Evolutionary conservation across 2,888 invertebrate genomes (phyloP).

Genomic region (Chloromyia formosa): DNA sequence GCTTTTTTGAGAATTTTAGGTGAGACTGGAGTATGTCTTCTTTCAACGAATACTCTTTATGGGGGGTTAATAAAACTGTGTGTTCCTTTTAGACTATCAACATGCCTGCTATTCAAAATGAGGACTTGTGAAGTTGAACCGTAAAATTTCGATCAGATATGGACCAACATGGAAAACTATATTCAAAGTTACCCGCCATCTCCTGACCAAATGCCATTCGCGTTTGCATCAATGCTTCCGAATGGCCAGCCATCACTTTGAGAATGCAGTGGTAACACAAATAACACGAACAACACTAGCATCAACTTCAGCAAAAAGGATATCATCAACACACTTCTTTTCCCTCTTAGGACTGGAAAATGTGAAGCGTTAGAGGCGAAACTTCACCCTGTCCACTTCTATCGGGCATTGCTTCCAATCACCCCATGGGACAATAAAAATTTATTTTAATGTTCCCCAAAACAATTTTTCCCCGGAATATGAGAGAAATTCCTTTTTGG

Average conservation of each 20-base stretch:
- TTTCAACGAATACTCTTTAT: too few species aligned
- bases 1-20: not conserved
- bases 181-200: not conserved
- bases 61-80: too few species aligned
- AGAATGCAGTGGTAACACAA: conserved; percentile 6
- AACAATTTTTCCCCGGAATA: conserved; percentile 50
- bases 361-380: conserved; percentile 27
- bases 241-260: conserved; percentile 21
- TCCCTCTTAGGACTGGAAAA: not conserved
- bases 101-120: too few species aligned
- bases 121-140: too few species aligned
- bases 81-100: too few species aligned
- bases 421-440: conserved; percentile 46
- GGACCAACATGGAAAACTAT: too few species aligned
- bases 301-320: conserved; percentile 37
- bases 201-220: not conserved
- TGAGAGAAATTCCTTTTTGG: conserved; percentile 39
- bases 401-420: conserved; percentile 39
- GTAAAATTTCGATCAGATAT: too few species aligned
- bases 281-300: conserved; percentile 13
- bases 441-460: conserved; percentile 49
- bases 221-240: conserved; percentile 3
- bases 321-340: conserved; percentile 36
- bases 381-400: conserved; percentile 35
- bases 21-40: not conserved